A percentile compares a stretch with the other conserved stretches of the same genome.
These are phyloP conservation scores for Nematopogon swammerdamellus DNA, from an alignment of 2,888 invertebrate species.

Conservation along the genomic window DNA sequence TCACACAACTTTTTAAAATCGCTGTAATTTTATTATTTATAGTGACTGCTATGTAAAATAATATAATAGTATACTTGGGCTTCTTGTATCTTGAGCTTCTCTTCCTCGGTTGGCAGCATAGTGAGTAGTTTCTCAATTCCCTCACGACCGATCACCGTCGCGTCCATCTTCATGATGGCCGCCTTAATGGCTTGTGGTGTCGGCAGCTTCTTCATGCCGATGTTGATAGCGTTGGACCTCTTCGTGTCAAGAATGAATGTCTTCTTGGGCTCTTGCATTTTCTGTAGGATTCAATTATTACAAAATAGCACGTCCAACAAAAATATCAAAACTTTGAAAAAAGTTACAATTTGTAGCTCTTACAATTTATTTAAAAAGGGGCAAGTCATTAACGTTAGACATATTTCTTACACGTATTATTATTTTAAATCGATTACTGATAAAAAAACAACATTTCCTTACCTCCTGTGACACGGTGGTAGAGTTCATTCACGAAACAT, in stretches of 20 bases:
- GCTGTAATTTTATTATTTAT: too few species aligned
- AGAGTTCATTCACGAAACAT: slow-evolving; percentile 14
- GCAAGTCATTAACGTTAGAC: too few species aligned
- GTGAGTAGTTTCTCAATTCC: slow-evolving; percentile 96
- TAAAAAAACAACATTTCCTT: too few species aligned
- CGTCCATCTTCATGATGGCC: slow-evolving; percentile 99
- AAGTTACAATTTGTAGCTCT: too few species aligned
- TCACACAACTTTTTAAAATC: too few species aligned
- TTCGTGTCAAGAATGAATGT: slow-evolving; percentile 89
- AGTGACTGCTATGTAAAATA: too few species aligned
- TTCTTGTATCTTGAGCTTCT: slow-evolving; percentile 93
- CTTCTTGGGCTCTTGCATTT: slow-evolving; percentile 47
- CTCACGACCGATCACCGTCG: slow-evolving; percentile 95
- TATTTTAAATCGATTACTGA: too few species aligned
- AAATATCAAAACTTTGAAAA: too few species aligned
- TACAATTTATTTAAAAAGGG: too few species aligned
- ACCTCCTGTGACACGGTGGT: slow-evolving; percentile 21
- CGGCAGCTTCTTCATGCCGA: slow-evolving; percentile 98
- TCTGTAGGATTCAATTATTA: slow-evolving; percentile 22
- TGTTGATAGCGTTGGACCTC: slow-evolving; percentile 98
- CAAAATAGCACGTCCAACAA: too few species aligned
- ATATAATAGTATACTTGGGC: slow-evolving; percentile 61
- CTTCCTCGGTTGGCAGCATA: slow-evolving; percentile 97
- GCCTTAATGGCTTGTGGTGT: slow-evolving; percentile 97
- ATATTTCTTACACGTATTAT: too few species aligned